Base-by-base conservation (phyloP, 2,888 invertebrate species). In the Steinernema carpocapsae region DNA sequence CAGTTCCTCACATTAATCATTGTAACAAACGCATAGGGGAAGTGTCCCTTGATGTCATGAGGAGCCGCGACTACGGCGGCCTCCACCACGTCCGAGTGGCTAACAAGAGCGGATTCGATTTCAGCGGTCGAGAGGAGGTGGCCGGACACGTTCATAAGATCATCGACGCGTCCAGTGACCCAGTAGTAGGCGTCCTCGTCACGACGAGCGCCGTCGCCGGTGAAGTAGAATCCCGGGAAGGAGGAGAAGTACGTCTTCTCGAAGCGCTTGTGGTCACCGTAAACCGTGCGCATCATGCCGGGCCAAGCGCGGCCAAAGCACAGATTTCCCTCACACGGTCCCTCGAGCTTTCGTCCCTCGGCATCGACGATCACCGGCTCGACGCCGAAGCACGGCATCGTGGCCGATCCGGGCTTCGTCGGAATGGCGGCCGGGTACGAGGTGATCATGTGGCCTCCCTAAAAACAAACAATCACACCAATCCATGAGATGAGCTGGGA, bases 101-200 rank as follows among this genome's bases (percentile, higher is more conserved):
- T 88, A 17, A 89, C 88, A 56, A 90, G 84, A 10, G 90, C 90
- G 0, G 90, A 89, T 83, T 91, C 91, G 29, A 91, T 90, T 90
- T 99, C 96, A 0, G 97, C 94, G 0, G 97, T 99, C 77, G 95
- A 95, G 92, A 99, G 93, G 73, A 99, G 90, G 89, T 99, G 97
- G 0, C 97, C 99, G 1, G 95, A 96, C 95, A 99, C 97, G 89
- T 99, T 99, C 81, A 99, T 90, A 94, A 99, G 96, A 88, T 99
- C 99, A 88, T 99, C 97, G 48, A 97, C 94, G 70, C 86, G 79
- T 29, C 81, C 88, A 82, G 84, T 87, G 52, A 86, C 81, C 84
- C 86, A 88, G 74, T 95, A 90, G 88, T 95, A 95, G 0, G 97
- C 97, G 88, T 99, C 97, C 26, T 92, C 91, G 88, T 99, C 97